A percentile compares a stretch with the other conserved stretches of the same genome.
phyloP scores from a whole-genome alignment of 2,113 vertebrate species.

The Macroglossus sobrinus region DNA sequence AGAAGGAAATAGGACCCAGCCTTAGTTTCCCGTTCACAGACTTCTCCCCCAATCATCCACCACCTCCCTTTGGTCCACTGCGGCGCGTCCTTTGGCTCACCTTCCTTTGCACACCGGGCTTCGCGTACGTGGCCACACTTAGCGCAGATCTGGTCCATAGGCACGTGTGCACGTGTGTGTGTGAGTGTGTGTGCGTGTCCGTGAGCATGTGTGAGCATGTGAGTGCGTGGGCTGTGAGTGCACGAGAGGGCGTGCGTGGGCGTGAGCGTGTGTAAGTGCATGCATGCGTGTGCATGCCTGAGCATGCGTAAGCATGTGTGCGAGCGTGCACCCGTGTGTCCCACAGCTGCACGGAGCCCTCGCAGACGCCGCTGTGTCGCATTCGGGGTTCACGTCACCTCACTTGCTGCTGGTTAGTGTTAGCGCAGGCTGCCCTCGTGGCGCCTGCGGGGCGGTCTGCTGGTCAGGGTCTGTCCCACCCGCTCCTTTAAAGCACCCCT shows the following conservation, averaged over 20 bases:
- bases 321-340: not conserved
- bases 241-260: rapidly evolving
- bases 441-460: not conserved
- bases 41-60: not conserved
- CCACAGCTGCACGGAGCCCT: not conserved
- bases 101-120: not conserved
- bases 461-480: not conserved
- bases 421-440: not conserved
- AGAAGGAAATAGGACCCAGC: not conserved
- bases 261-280: not conserved
- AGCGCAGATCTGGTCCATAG: not conserved
- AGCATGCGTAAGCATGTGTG: no score
- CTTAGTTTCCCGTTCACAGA: not conserved
- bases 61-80: not conserved
- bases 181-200: rapidly evolving
- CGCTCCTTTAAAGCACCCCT: not conserved
- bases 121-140: not conserved
- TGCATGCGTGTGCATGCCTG: not conserved
- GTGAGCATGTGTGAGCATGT: not conserved
- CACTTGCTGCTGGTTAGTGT: not conserved
- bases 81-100: not conserved
- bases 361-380: not conserved
- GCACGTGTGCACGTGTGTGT: not conserved
- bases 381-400: no score
- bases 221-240: not conserved